Evolutionary conservation across 2,113 vertebrate genomes (phyloP), one percentile per base, ranked within the genome.

Genomic region (Tursiops truncatus): DNA sequence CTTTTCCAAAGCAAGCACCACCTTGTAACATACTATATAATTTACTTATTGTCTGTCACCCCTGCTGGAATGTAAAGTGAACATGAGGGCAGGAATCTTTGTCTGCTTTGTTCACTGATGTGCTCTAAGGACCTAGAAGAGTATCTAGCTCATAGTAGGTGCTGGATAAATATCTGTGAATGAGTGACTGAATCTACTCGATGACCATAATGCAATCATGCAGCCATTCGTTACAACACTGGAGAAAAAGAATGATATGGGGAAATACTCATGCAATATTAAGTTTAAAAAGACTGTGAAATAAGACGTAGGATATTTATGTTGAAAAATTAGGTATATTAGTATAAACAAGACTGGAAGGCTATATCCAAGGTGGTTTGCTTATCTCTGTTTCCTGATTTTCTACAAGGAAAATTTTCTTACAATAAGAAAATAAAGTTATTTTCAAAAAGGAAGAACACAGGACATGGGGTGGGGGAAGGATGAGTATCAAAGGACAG

Each of bases 401-500:
- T 89, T 71, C 25, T 70, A 86, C 11, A 88, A 44, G n/a, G 41
- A 83, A 92, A 91, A 62, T 6, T 2, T n/a, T 89, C 8, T 41
- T 38, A 68, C 3, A 56, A 38, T 56, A 73, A 85, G 25, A 70
- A 87, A 94, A 68, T 41, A 82, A 44, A 87, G 70, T 84, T 77
- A 44, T 8, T 90, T 86, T 44, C 2, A 44, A 62, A 62, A 85
- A 25, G n/a, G 23, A n/a, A 58, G 25, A 53, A 44, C 5, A 33
- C 1, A 65, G 56, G 77, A 58, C 21, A 44, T 2, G 12, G 41
- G 7, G 5, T 26, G 2, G 8, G 12, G 17, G 8, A 38, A 67
- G 31, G 25, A 71, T 23, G 47, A 36, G 8, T n/a, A 2, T 0
- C 5, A 62, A 90, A 31, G 67, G 41, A n/a, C 5, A 0, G 2